These are phyloP conservation scores for Proisotoma minuta DNA, from an alignment of 2,888 invertebrate genomes.

Conservation along the genomic window DNA sequence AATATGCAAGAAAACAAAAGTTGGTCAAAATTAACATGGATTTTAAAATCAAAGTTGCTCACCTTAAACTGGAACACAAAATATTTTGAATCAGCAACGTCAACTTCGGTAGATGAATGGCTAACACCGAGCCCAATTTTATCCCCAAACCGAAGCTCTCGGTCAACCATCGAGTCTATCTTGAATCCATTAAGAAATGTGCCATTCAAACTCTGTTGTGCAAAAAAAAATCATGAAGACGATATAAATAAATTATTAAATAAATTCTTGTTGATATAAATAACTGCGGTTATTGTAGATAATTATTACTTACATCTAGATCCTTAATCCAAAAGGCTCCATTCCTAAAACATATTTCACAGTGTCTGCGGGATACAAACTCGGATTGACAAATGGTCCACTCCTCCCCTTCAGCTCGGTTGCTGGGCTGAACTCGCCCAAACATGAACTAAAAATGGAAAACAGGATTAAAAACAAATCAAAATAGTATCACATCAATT, in stretches of 20 bases:
- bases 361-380: conserved; percentile 28
- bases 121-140: conserved; percentile 32
- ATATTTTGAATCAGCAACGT: conserved; percentile 6
- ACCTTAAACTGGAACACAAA: conserved; percentile 33
- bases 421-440: not conserved
- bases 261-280: too few relatives aligned
- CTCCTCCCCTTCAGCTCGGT: not conserved
- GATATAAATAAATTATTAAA: not conserved
- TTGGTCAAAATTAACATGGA: too few relatives aligned
- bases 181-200: conserved; percentile 29
- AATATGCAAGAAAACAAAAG: too few relatives aligned
- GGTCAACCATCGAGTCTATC: conserved; percentile 4
- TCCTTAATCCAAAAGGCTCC: conserved; percentile 29
- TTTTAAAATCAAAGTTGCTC: too few relatives aligned
- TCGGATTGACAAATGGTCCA: conserved; percentile 17
- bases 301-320: conserved; percentile 25
- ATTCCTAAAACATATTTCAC: conserved; percentile 19
- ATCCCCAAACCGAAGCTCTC: conserved; percentile 35
- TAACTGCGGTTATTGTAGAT: too few relatives aligned
- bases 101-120: not conserved
- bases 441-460: conserved; percentile 8
- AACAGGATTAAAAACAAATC: not conserved
- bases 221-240: too few relatives aligned
- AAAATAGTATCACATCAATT: too few relatives aligned
- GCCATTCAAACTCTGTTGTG: conserved; percentile 38